phyloP scores from a whole-genome alignment of 2,113 vertebrate genomes.

The Labeo catla region DNA sequence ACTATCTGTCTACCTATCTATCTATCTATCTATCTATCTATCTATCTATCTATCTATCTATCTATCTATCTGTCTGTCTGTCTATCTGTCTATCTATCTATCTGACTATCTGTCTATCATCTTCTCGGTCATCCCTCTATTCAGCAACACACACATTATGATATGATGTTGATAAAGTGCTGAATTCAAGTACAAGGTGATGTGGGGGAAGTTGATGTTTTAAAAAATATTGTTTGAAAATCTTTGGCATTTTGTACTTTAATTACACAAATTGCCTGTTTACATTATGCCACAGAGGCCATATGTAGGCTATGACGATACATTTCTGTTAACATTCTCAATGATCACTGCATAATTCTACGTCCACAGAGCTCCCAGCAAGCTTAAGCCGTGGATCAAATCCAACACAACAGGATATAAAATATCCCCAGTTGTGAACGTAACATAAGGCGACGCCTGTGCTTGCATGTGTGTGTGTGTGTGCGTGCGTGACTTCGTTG shows the following conservation, averaged over 20 bases:
- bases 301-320: slow-evolving; percentile 70
- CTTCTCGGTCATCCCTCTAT: neutral
- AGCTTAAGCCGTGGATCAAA: slow-evolving; percentile 80
- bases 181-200: neutral
- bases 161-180: neutral
- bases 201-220: neutral
- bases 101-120: neutral
- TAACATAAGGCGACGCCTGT: slow-evolving; percentile 70
- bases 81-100: slow-evolving; percentile 2
- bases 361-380: slow-evolving; percentile 74
- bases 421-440: slow-evolving; percentile 71
- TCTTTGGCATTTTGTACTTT: slow-evolving; percentile 42
- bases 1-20: slow-evolving; percentile 17
- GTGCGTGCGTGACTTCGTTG: slow-evolving; percentile 66
- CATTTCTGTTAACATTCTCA: slow-evolving; percentile 69
- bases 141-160: neutral
- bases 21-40: slow-evolving; percentile 42
- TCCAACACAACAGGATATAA: slow-evolving; percentile 74
- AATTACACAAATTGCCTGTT: slow-evolving; percentile 50
- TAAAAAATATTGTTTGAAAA: neutral
- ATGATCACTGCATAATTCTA: slow-evolving; percentile 76
- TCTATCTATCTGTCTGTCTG: slow-evolving; percentile 40
- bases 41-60: slow-evolving; percentile 50
- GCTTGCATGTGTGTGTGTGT: slow-evolving; percentile 62
- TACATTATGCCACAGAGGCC: slow-evolving; percentile 51